phyloP scores from a whole-genome alignment of 2,113 vertebrate species.

The Scolopax mira region DNA sequence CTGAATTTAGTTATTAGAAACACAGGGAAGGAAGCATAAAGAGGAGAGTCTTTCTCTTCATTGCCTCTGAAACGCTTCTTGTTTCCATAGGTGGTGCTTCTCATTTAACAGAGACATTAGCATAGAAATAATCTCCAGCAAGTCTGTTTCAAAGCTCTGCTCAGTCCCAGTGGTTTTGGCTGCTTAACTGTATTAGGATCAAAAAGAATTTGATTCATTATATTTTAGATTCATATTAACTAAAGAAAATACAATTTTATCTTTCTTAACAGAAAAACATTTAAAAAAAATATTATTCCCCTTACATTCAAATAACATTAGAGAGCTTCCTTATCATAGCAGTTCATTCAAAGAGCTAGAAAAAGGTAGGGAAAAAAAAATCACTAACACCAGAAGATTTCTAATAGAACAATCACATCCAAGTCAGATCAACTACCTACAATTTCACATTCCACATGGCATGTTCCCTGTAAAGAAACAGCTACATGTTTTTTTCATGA shows the following conservation, averaged over 20 bases:
- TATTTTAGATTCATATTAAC: neutral
- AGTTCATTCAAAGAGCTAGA: neutral
- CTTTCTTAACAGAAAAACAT: conserved; percentile 1
- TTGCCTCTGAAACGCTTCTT: neutral
- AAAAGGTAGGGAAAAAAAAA: conserved; percentile 9
- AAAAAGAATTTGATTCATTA: conserved; percentile 28
- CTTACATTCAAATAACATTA: neutral
- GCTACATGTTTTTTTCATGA: conserved; percentile 13
- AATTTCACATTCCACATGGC: conserved; percentile 25
- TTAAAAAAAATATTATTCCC: neutral
- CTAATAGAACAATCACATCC: conserved; percentile 7
- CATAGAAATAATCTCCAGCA: conserved; percentile 28
- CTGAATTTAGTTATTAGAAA: neutral
- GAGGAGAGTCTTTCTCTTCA: neutral
- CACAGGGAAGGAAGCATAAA: neutral
- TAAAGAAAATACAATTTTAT: neutral
- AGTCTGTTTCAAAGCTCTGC: neutral
- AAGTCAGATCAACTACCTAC: conserved; percentile 22
- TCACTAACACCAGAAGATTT: neutral
- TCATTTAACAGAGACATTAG: conserved; percentile 58
- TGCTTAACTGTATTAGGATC: conserved; percentile 4
- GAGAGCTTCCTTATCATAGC: neutral
- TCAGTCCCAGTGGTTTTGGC: conserved; percentile 26
- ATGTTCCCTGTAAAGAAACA: conserved; percentile 1
- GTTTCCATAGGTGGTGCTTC: conserved; percentile 44